These are phyloP conservation scores for Dascillus cervinus DNA, from an alignment of 2,888 invertebrate genomes.

Conservation along the genomic window DNA sequence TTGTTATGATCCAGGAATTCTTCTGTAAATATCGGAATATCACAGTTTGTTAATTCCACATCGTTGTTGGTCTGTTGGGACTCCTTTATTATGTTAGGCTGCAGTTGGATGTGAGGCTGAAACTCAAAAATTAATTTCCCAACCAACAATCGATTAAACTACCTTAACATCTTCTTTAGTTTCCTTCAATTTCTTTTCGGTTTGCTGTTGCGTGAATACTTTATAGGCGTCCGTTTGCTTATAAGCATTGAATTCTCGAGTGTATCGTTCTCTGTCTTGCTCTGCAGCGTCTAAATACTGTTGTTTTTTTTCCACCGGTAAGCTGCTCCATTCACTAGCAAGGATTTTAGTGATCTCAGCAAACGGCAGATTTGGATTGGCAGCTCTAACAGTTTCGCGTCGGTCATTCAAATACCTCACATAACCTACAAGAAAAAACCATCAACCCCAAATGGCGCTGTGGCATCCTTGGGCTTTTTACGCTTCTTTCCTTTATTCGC, in stretches of 20 bases:
- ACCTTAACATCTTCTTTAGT: constrained; percentile 32
- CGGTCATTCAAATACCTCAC: constrained; percentile 81
- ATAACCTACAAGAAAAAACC: constrained; percentile 49
- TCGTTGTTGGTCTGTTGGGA: constrained; percentile 22
- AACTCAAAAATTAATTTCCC: too few relatives aligned
- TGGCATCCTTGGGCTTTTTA: constrained; percentile 62
- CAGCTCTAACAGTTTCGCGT: constrained; percentile 69
- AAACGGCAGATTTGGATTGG: constrained; percentile 78
- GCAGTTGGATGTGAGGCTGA: constrained; percentile 11
- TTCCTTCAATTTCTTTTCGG: constrained; percentile 40
- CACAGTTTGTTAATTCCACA: constrained; percentile 47
- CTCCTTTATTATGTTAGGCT: constrained; percentile 23
- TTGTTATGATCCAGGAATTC: constrained; percentile 96
- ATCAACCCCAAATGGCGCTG: constrained; percentile 61
- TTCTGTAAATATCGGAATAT: constrained; percentile 95
- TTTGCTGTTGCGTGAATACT: constrained; percentile 60
- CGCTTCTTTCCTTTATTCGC: constrained; percentile 57
- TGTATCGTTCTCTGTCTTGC: constrained; percentile 81
- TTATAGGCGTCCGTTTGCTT: constrained; percentile 84
- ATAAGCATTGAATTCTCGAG: constrained; percentile 76
- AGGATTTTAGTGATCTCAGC: constrained; percentile 85
- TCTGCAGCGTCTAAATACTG: constrained; percentile 89
- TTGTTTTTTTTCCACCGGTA: constrained; percentile 75
- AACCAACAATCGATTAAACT: too few relatives aligned
- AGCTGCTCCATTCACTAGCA: constrained; percentile 87